Percentiles rank a stretch among this genome's conserved stretches.
phyloP scores from a whole-genome alignment of 2,888 invertebrate species.

The Leucozona laternaria region DNA sequence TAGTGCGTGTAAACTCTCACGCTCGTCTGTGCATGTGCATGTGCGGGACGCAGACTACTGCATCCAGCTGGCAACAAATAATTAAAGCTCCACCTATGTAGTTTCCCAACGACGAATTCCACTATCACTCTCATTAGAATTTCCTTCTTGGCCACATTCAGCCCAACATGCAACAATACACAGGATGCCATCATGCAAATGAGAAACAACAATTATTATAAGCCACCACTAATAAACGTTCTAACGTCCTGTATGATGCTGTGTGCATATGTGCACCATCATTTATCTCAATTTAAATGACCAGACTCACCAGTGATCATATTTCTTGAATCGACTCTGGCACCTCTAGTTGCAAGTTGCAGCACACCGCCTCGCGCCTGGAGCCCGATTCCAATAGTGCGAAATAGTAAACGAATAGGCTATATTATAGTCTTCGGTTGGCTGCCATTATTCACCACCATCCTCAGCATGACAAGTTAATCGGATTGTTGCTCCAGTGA shows the following conservation, averaged over 20 bases:
- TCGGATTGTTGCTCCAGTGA: slow-evolving; percentile 72
- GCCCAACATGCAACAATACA: slow-evolving; percentile 11
- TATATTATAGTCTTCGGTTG: background rate
- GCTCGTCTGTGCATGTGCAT: background rate
- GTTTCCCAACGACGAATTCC: slow-evolving; percentile 14
- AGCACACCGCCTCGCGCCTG: no score
- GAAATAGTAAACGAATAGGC: slow-evolving; percentile 52
- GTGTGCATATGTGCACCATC: slow-evolving; percentile 31
- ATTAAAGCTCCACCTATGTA: background rate
- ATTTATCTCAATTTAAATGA: slow-evolving; percentile 68
- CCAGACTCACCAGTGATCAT: slow-evolving; percentile 55
- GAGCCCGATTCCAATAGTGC: slow-evolving; percentile 48
- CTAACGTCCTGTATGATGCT: background rate
- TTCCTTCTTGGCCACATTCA: slow-evolving; percentile 44
- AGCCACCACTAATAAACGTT: slow-evolving; percentile 19
- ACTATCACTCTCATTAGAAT: slow-evolving; percentile 41
- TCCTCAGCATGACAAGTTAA: slow-evolving; percentile 71
- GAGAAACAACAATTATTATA: slow-evolving; percentile 18
- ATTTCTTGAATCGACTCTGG: slow-evolving; percentile 53
- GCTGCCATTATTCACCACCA: slow-evolving; percentile 64
- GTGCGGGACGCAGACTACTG: background rate
- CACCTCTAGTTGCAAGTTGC: background rate
- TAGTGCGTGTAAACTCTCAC: background rate
- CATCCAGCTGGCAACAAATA: background rate
- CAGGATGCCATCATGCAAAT: slow-evolving; percentile 33